Base-by-base conservation (phyloP, 2,113 vertebrate genomes). In the Patagioenas fasciata region DNA sequence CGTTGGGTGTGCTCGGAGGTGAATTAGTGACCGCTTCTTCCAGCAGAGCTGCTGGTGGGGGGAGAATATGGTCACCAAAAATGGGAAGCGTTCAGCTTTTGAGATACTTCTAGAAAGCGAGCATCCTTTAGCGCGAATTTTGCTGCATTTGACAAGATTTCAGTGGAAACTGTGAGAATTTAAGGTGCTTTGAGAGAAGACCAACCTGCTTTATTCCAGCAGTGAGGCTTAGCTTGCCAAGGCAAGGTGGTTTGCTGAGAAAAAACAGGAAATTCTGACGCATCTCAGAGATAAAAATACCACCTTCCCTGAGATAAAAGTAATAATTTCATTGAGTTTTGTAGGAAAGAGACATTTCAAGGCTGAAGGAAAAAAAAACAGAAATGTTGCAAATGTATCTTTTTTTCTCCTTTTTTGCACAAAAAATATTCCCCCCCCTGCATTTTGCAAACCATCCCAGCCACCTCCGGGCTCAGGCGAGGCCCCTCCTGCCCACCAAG, bases 201-300 rank as follows among this genome's bases (percentile, higher is more conserved):
- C 32, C 31, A 53, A 21, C 66, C 48, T 88, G 77, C 17, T 58
- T 53, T 53, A 91, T 80, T 44, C 69, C 57, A 84, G 80, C 80
- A 48, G 74, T 2, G 26, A 47, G 44, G 62, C 34, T 6, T 88
- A n/a, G 11, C 65, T 95, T 85, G 54, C n/a, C 79, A 91, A 74
- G 66, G 74, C 72, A 94, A 96, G 51, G 88, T 94, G 82, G 67
- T 70, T 95, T 91, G 81, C 67, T 56, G 74, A 70, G 78, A 28
- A 91, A 84, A 73, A 53, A 61, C 15, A 90, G 60, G 85, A 93
- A 80, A 85, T 81, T 95, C 95, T 96, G 95, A 96, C 66, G 83
- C 94, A 93, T 91, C 65, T 44, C 2, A 11, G 81, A 77, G 96
- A 91, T 95, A 96, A 97, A 97, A 97, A 96, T 96, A 97, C 2